Base-by-base conservation (phyloP, 2,888 invertebrate genomes). In the Apamea crenata region DNA sequence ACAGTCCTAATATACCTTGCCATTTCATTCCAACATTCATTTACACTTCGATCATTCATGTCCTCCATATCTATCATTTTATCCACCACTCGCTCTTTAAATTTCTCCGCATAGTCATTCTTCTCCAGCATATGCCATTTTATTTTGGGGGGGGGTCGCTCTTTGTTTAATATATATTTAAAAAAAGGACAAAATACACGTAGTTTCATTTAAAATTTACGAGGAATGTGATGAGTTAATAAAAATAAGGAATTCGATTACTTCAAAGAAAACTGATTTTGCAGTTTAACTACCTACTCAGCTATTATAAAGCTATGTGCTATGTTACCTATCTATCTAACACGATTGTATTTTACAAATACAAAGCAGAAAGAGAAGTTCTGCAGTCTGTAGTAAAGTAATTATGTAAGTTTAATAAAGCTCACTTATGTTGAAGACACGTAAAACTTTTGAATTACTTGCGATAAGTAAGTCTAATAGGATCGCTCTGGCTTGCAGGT, bases 181-280 rank as follows among this genome's bases (percentile, higher is more conserved):
- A n/a, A n/a, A n/a, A n/a, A n/a, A n/a, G n/a, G n/a, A n/a, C n/a
- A n/a, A n/a, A n/a, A n/a, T n/a, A n/a, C n/a, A n/a, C n/a, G n/a
- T n/a, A 36, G n/a, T 61, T 69, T 78, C 10, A 25, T 56, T 47
- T 16, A 16, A 16, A 47, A 79, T 18, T 77, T 56, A 36, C 50
- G 18, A 32, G 40, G 74, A 80, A 80, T 80, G 80, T 80, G 67
- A 74, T 29, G 44, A 61, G 21, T 53, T 80, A 44, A 10, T n/a
- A 18, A 53, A 32, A 53, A 25, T 36, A 25, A 74, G 67, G 67
- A 74, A 80, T 74, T 80, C 44, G 80, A 80, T 74, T 74, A 74
- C 25, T 44, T 80, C n/a, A 36, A 53, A 53, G 44, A 25, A 74
- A 56, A 36, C 53, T 74, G 16, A n/a, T 32, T 50, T 61, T 53